Base-by-base conservation (phyloP, 2,888 invertebrate species). In the Escarpia spicata region DNA sequence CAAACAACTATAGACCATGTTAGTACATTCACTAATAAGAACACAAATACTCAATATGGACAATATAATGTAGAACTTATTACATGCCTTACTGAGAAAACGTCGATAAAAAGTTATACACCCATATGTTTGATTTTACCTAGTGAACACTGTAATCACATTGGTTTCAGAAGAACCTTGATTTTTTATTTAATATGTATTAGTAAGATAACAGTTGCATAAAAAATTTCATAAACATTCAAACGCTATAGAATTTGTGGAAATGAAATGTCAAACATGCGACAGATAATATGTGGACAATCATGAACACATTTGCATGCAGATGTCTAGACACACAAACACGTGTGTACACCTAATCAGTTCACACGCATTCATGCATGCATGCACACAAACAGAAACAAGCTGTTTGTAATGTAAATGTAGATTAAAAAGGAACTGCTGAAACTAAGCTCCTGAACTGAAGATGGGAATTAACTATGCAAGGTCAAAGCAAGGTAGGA, bases 391-490 rank as follows among this genome's bases (percentile, higher is more conserved):
- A 19, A 3, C 52, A 52, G 10, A 75, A 19, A 75, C 19, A 19
- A 26, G 75, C 75, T 26, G 75, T 26, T 26, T 75, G 19, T 75
- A 75, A 75, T 75, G 19, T 75, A 75, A 75, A 26, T 37, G 37
- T 75, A 26, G 75, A 75, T 75, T 75, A 75, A 75, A 75, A 75
- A 75, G 75, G 75, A 75, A n/a, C 19, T 75, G 19, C 75, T 75
- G 75, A 75, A 75, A 75, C 75, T n/a, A 75, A 75, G 75, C 75
- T 75, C 75, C 75, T 75, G 75, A 75, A 75, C 52, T 52, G 52
- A 52, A 52, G 52, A 52, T 8, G 75, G 75, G n/a, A 26, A n/a
- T 75, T 4, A 75, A 19, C 26, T 75, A 75, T 3, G 75, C 19
- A 75, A 75, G 75, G 75, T 75, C 26, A 75, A 75, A 75, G 75